These are phyloP conservation scores for Tolmerus cingulatus DNA, from an alignment of 2,888 invertebrate genomes.

Conservation along the genomic window DNA sequence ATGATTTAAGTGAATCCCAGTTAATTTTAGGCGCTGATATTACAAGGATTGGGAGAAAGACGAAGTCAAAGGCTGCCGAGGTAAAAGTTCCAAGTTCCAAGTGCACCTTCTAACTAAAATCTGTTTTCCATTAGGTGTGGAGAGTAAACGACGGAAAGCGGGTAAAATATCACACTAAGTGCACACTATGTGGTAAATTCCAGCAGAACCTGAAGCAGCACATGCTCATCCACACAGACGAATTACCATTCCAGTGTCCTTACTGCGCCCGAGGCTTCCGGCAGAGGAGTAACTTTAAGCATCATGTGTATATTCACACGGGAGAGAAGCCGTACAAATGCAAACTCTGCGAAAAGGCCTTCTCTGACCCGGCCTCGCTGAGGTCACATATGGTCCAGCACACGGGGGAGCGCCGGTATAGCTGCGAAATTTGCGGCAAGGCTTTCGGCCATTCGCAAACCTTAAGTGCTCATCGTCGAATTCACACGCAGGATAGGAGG, in stretches of 20 bases:
- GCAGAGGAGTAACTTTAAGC: slow-evolving; percentile 44
- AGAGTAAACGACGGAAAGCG: slow-evolving; percentile 30
- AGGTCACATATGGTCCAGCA: slow-evolving; percentile 47
- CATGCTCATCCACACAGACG: slow-evolving; percentile 46
- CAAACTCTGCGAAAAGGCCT: slow-evolving; percentile 43
- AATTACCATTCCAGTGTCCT: slow-evolving; percentile 43
- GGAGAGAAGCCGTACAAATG: slow-evolving; percentile 48
- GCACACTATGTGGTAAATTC: slow-evolving; percentile 45
- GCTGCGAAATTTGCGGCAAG: slow-evolving; percentile 48
- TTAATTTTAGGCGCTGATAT: background rate
- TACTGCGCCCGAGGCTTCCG: slow-evolving; percentile 45
- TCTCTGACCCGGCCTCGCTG: slow-evolving; percentile 47
- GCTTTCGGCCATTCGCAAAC: slow-evolving; percentile 47
- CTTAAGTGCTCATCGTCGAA: slow-evolving; percentile 41
- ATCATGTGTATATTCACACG: slow-evolving; percentile 48
- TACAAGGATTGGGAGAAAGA: background rate
- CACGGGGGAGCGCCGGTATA: slow-evolving; percentile 46
- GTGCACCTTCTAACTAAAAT: background rate
- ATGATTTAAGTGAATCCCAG: background rate
- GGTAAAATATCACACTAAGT: slow-evolving; percentile 36
- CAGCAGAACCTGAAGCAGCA: slow-evolving; percentile 48
- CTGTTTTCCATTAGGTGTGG: background rate
- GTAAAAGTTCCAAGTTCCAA: background rate
- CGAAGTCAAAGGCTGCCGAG: background rate
- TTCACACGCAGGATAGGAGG: slow-evolving; percentile 46